Percentiles rank a stretch among this genome's conserved stretches.
phyloP scores from a whole-genome alignment of 2,113 vertebrate genomes.

The Apus apus region DNA sequence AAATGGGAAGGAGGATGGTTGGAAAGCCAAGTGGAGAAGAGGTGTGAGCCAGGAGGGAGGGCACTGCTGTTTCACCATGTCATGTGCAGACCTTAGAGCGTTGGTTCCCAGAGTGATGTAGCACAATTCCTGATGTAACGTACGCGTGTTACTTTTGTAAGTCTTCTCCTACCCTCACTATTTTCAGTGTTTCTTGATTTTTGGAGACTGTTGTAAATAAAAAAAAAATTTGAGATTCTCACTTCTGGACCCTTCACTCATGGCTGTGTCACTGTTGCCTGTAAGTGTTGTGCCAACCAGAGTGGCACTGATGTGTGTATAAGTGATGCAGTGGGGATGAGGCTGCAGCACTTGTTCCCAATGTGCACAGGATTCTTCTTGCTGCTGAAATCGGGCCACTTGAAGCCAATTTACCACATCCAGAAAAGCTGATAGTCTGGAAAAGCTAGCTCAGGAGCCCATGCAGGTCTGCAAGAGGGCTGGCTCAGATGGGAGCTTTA shows the following conservation, averaged over 20 bases:
- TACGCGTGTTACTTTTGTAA: constrained; percentile 30
- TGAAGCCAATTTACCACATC: neutral
- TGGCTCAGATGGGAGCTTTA: neutral
- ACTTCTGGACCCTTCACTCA: neutral
- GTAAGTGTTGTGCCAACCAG: fast-evolving
- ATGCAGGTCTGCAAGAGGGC: neutral
- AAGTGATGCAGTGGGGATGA: neutral
- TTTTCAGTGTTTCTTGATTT: constrained; percentile 56
- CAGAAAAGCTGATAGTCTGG: neutral
- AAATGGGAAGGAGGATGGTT: neutral
- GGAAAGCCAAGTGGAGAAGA: neutral
- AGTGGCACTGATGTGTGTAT: neutral
- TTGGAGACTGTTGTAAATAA: constrained; percentile 73
- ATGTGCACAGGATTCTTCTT: fast-evolving
- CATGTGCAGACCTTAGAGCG: neutral
- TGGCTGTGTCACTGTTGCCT: fast-evolving
- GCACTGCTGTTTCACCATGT: neutral
- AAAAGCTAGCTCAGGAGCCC: neutral
- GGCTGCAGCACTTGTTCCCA: neutral
- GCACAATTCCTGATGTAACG: constrained; percentile 50
- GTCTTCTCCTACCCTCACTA: constrained; percentile 35
- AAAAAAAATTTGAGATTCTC: constrained; percentile 63
- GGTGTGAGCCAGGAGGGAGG: neutral
- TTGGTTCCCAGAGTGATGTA: constrained; percentile 52
- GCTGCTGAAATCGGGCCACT: neutral